Conservation (phyloP, 2,797 vertebrate genomes). For the Adrianichthys oophorus region DNA sequence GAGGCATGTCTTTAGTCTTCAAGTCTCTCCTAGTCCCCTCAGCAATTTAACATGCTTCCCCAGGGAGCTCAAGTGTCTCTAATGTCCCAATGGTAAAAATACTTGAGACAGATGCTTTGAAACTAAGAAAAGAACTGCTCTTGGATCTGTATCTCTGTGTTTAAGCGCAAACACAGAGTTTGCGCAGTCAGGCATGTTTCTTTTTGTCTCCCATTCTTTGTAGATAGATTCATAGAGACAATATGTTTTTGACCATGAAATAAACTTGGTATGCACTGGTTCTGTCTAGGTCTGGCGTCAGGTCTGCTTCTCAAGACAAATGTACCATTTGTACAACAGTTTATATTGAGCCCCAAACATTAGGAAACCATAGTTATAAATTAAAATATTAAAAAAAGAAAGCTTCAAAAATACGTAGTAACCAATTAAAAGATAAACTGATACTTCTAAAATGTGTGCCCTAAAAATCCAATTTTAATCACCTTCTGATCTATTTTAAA, state of each 20-base stretch:
- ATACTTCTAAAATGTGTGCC: no score
- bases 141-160: slow-evolving; percentile 15
- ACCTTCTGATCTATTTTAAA: no score
- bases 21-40: slow-evolving; percentile 43
- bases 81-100: slow-evolving; percentile 49
- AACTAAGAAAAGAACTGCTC: slow-evolving; percentile 22
- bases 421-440: no score
- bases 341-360: no score
- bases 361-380: no score
- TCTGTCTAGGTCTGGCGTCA: no score
- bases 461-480: no score
- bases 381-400: no score
- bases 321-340: no score
- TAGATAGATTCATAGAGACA: slow-evolving; percentile 5
- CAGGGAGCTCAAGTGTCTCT: slow-evolving; percentile 47
- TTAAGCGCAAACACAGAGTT: background rate
- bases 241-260: background rate
- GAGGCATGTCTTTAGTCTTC: slow-evolving; percentile 54
- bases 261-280: no score
- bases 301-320: no score
- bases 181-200: slow-evolving; percentile 8
- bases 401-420: no score
- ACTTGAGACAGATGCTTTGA: slow-evolving; percentile 33
- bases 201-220: slow-evolving; percentile 6
- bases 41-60: slow-evolving; percentile 56